Percentiles rank a stretch among this genome's conserved stretches.
Conservation (phyloP, 2,888 invertebrate genomes). For the Tillus elongatus region DNA sequence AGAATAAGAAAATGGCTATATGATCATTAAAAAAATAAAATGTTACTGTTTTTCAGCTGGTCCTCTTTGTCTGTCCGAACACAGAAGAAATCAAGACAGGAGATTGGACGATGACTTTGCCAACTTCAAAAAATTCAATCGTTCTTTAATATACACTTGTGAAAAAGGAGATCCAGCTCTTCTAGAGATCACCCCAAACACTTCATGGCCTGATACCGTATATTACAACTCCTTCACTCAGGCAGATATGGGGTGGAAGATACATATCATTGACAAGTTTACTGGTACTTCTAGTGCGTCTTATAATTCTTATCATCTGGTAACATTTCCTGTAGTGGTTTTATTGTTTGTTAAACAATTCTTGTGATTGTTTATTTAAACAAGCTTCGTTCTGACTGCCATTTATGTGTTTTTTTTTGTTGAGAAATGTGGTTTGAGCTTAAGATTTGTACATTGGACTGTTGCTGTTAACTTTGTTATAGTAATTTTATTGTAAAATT, state of each 20-base stretch:
- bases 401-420: too few relatives aligned
- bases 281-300: constrained; percentile 14
- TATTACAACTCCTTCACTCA: constrained; percentile 92
- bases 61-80: constrained; percentile 65
- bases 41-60: constrained; percentile 50
- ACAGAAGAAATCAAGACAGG: constrained; percentile 56
- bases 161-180: constrained; percentile 62
- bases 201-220: constrained; percentile 83
- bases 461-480: too few relatives aligned
- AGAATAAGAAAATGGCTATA: too few relatives aligned
- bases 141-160: constrained; percentile 63
- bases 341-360: constrained; percentile 31
- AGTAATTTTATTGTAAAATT: too few relatives aligned
- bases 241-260: constrained; percentile 91
- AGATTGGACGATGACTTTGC: constrained; percentile 69
- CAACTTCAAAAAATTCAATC: constrained; percentile 77
- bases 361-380: constrained; percentile 30
- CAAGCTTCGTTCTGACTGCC: constrained; percentile 6
- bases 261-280: constrained; percentile 78
- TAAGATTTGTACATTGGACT: too few relatives aligned
- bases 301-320: too few relatives aligned
- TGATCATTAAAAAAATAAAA: neutral
- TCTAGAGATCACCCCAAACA: constrained; percentile 75
- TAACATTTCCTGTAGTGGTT: too few relatives aligned
- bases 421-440: too few relatives aligned